These are phyloP conservation scores for Protonibea diacanthus DNA, from an alignment of 2,797 vertebrate species.

Conservation along the genomic window DNA sequence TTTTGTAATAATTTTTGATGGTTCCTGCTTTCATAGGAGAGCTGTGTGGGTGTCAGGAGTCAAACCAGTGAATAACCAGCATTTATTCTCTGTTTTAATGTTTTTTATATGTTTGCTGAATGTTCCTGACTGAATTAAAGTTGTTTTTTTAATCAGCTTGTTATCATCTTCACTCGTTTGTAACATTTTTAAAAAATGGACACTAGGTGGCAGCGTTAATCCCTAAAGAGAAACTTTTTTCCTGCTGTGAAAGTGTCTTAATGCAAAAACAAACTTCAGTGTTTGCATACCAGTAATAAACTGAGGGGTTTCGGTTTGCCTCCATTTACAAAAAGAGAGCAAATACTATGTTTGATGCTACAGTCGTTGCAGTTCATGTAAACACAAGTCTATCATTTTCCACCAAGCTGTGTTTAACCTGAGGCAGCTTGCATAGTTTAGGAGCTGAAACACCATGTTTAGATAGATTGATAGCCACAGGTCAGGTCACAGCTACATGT, in stretches of 20 bases:
- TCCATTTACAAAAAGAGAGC: neutral
- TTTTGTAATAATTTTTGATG: too few species aligned
- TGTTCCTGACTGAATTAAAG: constrained; percentile 27
- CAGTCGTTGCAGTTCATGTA: neutral
- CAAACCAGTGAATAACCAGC: too few species aligned
- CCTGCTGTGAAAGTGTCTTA: neutral
- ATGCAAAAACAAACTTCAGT: neutral
- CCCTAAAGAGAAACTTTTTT: neutral
- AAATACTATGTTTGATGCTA: neutral
- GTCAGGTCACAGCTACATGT: neutral
- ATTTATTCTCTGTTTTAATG: neutral
- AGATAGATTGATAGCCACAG: constrained; percentile 10
- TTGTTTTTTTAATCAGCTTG: constrained; percentile 5
- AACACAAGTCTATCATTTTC: constrained; percentile 4
- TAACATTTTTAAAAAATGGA: neutral
- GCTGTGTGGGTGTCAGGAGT: neutral
- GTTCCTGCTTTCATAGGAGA: neutral
- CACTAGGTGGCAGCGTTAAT: constrained; percentile 51
- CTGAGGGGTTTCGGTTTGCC: neutral
- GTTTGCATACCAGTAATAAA: neutral
- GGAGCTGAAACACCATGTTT: constrained; percentile 3
- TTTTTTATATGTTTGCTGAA: neutral
- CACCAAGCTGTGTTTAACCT: constrained; percentile 16
- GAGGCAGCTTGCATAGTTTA: neutral
- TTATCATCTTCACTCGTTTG: neutral